Base-by-base conservation (phyloP, 2,888 invertebrate species). In the Lithophane semibrunnea region DNA sequence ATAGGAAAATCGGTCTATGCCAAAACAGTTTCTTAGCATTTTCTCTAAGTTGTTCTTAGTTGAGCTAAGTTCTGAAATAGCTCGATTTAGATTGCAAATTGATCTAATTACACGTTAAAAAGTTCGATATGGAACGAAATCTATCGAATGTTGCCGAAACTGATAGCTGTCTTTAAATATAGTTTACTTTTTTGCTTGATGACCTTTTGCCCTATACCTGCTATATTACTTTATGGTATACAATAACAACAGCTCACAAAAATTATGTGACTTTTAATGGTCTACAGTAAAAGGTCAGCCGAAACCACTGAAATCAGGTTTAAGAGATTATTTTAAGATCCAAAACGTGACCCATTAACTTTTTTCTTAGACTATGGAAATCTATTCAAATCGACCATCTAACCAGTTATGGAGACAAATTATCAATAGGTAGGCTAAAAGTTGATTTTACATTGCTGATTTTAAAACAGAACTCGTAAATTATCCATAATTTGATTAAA, bases 191-290 rank as follows among this genome's bases (percentile, higher is more conserved):
- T 47, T 29, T 68, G 12, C 10, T 49, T 18, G 18, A 16, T 64
- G n/a, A 69, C 54, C 68, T 44, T 72, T 52, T 73, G 37, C 69
- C 76, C 64, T 73, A 49, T 47, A 49, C 56, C 37, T 37, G 24
- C 7, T 61, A 47, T 24, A 37, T 37, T 37, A 16, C 37, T 18
- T 18, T 37, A 37, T 37, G 37, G 24, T 18, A 47, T 21, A 1
- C 3, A 37, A 10, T 58, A 18, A 16, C 10, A 65, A 54, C 18
- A 65, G 56, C 24, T 56, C 13, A n/a, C 44, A 60, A 65, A 71
- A 63, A 44, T 67, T n/a, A 75, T 66, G n/a, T 42, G 8, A 68
- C 54, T 44, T 75, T 77, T 73, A 73, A 65, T 54, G n/a, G 12
- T 61, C 54, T 29, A 13, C 37, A 74, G 18, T 18, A 54, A 65